Conservation (phyloP, 1,140 invertebrate species). For the Bombus superbus region DNA sequence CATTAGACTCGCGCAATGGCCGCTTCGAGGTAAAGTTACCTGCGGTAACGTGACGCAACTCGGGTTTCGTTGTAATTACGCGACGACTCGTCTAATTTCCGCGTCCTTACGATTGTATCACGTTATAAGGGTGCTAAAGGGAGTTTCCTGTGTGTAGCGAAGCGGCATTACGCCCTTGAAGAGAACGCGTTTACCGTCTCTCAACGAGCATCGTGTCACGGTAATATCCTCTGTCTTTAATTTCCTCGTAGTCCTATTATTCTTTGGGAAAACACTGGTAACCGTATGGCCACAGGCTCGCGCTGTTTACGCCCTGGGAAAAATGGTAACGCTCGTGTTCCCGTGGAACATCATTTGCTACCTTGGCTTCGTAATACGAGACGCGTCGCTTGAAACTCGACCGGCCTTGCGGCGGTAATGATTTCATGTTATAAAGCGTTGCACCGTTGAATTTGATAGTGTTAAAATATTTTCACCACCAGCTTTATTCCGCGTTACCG, state of each 20-base stretch:
- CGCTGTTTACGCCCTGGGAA: background rate
- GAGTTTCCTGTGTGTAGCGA: background rate
- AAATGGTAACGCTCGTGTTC: background rate
- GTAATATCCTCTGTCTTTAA: background rate
- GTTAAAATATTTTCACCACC: background rate
- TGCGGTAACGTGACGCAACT: background rate
- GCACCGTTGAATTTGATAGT: constrained; percentile 9
- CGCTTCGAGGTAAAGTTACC: background rate
- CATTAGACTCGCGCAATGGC: constrained; percentile 8
- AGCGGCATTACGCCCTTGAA: background rate
- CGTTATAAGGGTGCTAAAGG: background rate
- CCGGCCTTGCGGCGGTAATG: background rate
- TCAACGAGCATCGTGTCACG: too few relatives aligned
- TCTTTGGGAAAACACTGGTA: background rate
- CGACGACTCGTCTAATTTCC: background rate
- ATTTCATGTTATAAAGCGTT: background rate
- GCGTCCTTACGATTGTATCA: constrained; percentile 12
- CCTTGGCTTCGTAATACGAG: background rate
- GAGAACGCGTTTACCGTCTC: background rate
- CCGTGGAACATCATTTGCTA: background rate
- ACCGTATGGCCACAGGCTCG: too few relatives aligned
- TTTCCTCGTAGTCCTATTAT: background rate
- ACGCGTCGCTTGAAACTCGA: constrained; percentile 7
- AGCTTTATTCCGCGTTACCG: too few relatives aligned
- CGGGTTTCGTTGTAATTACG: background rate